These are phyloP conservation scores for Psittacula derbiana DNA, from an alignment of 2,797 vertebrate genomes.

Conservation along the genomic window DNA sequence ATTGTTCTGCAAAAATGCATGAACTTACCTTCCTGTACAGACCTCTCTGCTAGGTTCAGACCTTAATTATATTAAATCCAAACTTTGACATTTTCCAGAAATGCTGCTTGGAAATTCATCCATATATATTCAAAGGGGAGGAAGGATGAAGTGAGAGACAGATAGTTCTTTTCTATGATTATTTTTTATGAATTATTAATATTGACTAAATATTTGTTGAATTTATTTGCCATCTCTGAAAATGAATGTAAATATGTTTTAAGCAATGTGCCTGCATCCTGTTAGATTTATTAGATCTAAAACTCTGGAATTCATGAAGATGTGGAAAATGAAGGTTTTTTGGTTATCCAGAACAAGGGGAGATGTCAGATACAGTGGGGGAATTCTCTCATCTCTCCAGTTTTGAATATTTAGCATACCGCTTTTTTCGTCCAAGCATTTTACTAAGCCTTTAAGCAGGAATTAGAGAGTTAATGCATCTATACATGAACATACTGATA, in stretches of 20 bases:
- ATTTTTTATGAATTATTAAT: neutral
- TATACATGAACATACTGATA: neutral
- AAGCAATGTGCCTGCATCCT: neutral
- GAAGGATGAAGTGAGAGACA: neutral
- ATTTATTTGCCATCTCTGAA: neutral
- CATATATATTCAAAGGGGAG: neutral
- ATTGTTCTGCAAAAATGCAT: neutral
- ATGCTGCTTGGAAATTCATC: neutral
- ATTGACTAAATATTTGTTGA: neutral
- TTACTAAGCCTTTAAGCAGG: neutral
- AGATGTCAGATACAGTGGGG: neutral
- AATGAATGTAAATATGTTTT: neutral
- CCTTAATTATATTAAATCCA: neutral
- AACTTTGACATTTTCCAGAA: neutral
- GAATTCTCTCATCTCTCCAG: neutral
- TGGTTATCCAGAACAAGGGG: neutral
- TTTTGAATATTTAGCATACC: neutral
- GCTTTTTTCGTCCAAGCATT: neutral
- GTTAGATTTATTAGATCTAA: neutral
- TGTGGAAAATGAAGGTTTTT: rapidly evolving
- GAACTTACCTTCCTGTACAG: neutral
- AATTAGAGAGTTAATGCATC: neutral
- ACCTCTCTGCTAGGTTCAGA: neutral
- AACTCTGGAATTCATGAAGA: neutral
- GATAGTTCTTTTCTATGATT: neutral